Evolutionary conservation across 1,140 invertebrate genomes (phyloP), one percentile per base, ranked within the genome.

Genomic region (Drosophila repletoides): DNA sequence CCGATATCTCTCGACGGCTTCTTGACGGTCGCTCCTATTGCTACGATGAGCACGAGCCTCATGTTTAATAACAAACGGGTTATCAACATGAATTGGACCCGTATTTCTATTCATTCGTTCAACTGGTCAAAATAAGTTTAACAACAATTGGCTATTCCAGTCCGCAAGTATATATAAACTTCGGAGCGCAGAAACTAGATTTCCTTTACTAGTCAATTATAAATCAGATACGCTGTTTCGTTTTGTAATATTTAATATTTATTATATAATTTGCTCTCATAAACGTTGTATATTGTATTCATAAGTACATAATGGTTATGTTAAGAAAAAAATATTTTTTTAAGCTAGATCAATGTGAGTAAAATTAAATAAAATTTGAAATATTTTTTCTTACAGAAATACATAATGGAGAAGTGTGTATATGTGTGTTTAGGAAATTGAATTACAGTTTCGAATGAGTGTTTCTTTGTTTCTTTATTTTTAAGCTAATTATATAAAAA

Each of bases 211-310:
- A n/a, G n/a, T n/a, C n/a, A n/a, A n/a, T n/a, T n/a, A n/a, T 12
- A 14, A 14, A 34, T 14, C 6, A 40, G 19, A 53, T 2, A 19
- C 0, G 6, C 9, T 0, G 4, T 26, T 21, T 33, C 21, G 45
- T 67, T 80, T 80, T 75, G 36, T 72, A 66, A 76, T 83, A 83
- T 81, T 76, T 61, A 64, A 76, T 81, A 49, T 81, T 81, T 83
- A 83, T 83, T 83, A 71, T 80, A 58, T 71, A 71, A 63, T 76
- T 76, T 63, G 60, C 46, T 75, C 48, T 68, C 67, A 70, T 81
- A 75, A 67, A 79, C 53, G 66, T 56, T 80, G 63, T 64, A 55
- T 58, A 66, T 81, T 72, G 77, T 83, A 76, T 83, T 83, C 77
- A 70, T 83, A 66, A 14, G 52, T 55, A 43, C 34, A 41, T 53